Evolutionary conservation across 2,797 vertebrate species (phyloP), one percentile per base, ranked within the genome.

Genomic region (Xerus rutilus): DNA sequence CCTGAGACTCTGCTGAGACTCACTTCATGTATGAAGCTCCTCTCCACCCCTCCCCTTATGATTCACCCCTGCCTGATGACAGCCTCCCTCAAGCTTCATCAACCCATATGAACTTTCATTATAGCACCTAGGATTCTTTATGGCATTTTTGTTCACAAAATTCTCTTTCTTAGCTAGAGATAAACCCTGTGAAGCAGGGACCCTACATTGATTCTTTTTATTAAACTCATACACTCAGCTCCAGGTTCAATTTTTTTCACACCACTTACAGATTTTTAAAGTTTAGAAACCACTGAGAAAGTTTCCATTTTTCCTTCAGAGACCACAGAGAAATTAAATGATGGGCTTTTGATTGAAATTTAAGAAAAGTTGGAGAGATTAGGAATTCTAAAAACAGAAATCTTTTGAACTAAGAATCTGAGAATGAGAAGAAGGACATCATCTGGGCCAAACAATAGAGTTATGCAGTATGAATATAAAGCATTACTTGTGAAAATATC

Each of bases 61-160:
- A 96, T n/a, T 97, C 92, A 92, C 13, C n/a, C 5, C 72, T 17
- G 49, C 43, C 64, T 83, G 84, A 59, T 4, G 32, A 88, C 39
- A 65, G 47, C 49, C 49, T 84, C 64, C 52, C 11, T 47, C 17
- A 28, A 83, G 85, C 62, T 23, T 70, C 28, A 13, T 49, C 57
- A 74, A 45, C 25, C 12, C 35, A 43, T 0, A 18, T 0, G 79
- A 70, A 72, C 57, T 30, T 94, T 89, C 59, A 43, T 39, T 76
- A 64, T 5, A 35, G 83, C 86, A 43, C n/a, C 25, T 69, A 49
- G 35, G 88, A 70, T 43, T 73, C 73, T 64, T 73, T 2, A 65
- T 13, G 25, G 23, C 39, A 59, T 47, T 3, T 76, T 72, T 72
- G 17, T 78, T 94, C 70, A 45, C 17, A 28, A 15, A 15, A 23